Conservation (phyloP, 2,113 vertebrate genomes). For the Tor tambroides region DNA sequence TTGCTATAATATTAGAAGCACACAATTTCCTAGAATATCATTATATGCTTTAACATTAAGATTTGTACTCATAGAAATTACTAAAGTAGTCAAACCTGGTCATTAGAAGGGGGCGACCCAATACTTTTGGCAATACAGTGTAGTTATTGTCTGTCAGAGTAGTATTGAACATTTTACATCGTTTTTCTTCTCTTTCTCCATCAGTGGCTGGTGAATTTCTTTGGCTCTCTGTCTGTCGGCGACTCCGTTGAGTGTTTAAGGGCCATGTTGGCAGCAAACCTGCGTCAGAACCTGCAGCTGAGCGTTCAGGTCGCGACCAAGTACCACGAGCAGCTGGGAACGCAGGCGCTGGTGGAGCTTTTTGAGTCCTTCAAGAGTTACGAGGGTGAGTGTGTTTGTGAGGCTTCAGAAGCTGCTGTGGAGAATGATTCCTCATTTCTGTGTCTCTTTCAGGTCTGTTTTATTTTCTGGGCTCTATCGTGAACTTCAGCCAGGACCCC, state of each 20-base stretch:
- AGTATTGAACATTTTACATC: background rate
- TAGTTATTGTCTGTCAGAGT: background rate
- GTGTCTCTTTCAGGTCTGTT: slow-evolving; percentile 81
- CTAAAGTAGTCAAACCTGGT: too few relatives aligned
- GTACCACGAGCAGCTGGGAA: slow-evolving; percentile 92
- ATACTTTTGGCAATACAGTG: too few relatives aligned
- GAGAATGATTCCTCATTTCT: background rate
- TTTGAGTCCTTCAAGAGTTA: slow-evolving; percentile 96
- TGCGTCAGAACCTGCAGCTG: slow-evolving; percentile 90
- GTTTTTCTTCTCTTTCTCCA: background rate
- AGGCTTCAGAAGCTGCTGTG: background rate
- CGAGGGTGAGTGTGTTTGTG: slow-evolving; percentile 78
- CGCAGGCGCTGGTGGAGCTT: slow-evolving; percentile 86
- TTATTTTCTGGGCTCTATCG: slow-evolving; percentile 93
- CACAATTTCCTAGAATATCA: too few relatives aligned
- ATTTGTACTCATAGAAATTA: too few relatives aligned
- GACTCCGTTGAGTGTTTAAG: slow-evolving; percentile 89
- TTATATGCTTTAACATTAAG: too few relatives aligned
- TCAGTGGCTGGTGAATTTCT: slow-evolving; percentile 92
- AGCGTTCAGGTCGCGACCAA: slow-evolving; percentile 92
- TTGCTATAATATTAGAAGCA: too few relatives aligned
- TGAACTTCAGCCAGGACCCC: slow-evolving; percentile 95
- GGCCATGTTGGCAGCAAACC: slow-evolving; percentile 89
- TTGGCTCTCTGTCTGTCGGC: slow-evolving; percentile 88
- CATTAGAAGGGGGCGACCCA: too few relatives aligned